Percentiles rank a stretch among this genome's conserved stretches.
These are phyloP conservation scores for Macropus fuliginosus DNA, from an alignment of 2,797 vertebrate species.

Conservation along the genomic window DNA sequence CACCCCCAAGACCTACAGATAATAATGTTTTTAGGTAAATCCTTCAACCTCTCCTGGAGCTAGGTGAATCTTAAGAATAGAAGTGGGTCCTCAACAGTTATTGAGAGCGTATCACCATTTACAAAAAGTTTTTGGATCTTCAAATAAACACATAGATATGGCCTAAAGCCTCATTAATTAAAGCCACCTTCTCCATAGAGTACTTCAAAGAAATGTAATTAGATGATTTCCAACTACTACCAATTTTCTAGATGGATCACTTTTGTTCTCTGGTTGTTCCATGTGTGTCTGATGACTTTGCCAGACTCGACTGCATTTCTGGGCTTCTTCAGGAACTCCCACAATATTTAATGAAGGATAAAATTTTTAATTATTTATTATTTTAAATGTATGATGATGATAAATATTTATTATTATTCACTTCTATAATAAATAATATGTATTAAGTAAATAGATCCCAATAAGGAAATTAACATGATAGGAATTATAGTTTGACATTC, in stretches of 20 bases:
- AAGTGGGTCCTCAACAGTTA: conserved; percentile 71
- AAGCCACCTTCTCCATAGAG: conserved; percentile 7
- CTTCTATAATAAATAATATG: background rate
- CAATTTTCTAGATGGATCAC: conserved; percentile 71
- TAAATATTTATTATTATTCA: too few relatives aligned
- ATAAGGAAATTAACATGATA: background rate
- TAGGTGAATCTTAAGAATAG: conserved; percentile 76
- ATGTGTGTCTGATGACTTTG: background rate
- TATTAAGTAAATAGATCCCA: background rate
- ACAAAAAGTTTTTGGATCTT: conserved; percentile 69
- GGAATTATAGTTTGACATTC: background rate
- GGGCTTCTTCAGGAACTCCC: background rate
- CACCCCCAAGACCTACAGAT: conserved; percentile 39
- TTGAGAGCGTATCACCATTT: conserved; percentile 72
- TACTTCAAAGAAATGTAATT: conserved; percentile 75
- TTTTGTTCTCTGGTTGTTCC: conserved; percentile 55
- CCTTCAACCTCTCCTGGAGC: conserved; percentile 69
- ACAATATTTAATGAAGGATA: background rate
- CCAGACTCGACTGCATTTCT: background rate
- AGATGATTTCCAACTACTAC: conserved; percentile 71
- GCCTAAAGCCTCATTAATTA: background rate
- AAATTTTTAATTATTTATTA: too few relatives aligned
- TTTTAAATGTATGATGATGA: too few relatives aligned
- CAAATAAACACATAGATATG: conserved; percentile 56
- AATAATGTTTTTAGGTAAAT: conserved; percentile 73